Evolutionary conservation across 1,140 invertebrate species (phyloP), one percentile per base, ranked within the genome.

Genomic region (Dendrolimus kikuchii): DNA sequence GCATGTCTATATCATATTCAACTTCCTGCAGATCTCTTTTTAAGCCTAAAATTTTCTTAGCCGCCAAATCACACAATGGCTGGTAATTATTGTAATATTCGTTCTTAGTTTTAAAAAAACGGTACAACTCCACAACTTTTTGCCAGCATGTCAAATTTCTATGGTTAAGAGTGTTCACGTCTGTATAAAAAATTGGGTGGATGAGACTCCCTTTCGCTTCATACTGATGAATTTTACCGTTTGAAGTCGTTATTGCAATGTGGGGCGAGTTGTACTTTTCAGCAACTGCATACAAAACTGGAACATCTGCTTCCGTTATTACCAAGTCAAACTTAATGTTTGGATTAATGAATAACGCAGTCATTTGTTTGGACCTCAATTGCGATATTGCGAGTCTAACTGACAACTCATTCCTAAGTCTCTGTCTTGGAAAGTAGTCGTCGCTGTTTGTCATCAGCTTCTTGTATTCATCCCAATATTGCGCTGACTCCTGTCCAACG

Each of bases 271-370:
- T 53, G 60, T 84, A 86, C 57, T 83, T 86, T 6, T 86, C 83
- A 42, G 81, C 83, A 36, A 74, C 66, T 5, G 79, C 81, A 50
- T 84, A 86, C 9, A 86, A 55, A 7, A 86, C 44, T 6, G 83
- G 83, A 4, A 83, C 68, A 52, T 86, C 83, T 5, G 83, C 81
- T 70, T 86, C 83, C 41, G 81, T 78, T 40, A 86, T 75, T 5
- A 86, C 78, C 23, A 86, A 54, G 53, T 86, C 79, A 49, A 86
- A 86, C 56, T 76, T 77, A 36, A 83, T 60, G 54, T 82, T 77
- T 4, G 79, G 79, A 52, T 82, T 86, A 0, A 76, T 70, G 5
- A 84, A 57, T 5, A 84, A 47, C 3, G 81, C 72, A 9, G 64
- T 69, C 77, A 84, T 78, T 36, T 73, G 60, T 50, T 86, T 76